A percentile compares a stretch with the other conserved stretches of the same genome.
Evolutionary conservation across 2,888 invertebrate genomes (phyloP).

Genomic region (Coenonympha arcania): DNA sequence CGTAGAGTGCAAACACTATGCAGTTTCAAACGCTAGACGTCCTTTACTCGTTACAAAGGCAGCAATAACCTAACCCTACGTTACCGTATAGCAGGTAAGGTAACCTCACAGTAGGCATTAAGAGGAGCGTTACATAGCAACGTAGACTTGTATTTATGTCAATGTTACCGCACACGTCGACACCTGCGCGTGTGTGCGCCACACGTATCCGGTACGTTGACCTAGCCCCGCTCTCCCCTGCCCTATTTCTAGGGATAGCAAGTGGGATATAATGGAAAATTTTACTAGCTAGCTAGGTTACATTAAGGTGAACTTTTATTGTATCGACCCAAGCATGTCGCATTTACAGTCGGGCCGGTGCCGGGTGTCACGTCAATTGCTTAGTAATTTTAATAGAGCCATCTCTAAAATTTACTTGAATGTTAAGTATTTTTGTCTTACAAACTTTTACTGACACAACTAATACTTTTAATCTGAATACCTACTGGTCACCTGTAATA

Average conservation of each 20-base stretch:
- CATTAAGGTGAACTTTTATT: too few relatives aligned
- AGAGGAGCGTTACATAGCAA: constrained; percentile 10
- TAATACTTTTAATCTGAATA: too few relatives aligned
- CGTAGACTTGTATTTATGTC: constrained; percentile 58
- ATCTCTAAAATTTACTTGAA: too few relatives aligned
- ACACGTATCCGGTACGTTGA: constrained; percentile 72
- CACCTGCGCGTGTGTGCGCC: constrained; percentile 50
- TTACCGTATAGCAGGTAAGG: too few relatives aligned
- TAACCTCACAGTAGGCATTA: constrained; percentile 5
- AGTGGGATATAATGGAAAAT: neutral
- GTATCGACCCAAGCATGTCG: too few relatives aligned
- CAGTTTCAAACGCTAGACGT: constrained; percentile 3
- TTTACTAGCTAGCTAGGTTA: neutral
- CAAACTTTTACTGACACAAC: too few relatives aligned
- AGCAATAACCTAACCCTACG: constrained; percentile 10
- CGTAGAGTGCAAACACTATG: neutral
- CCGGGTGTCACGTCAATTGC: too few relatives aligned
- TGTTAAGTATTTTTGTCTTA: too few relatives aligned
- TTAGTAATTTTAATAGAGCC: too few relatives aligned
- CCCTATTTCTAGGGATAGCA: constrained; percentile 27
- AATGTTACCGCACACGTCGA: constrained; percentile 56
- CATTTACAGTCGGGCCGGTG: too few relatives aligned
- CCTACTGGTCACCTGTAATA: too few relatives aligned
- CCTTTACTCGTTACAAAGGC: constrained; percentile 9
- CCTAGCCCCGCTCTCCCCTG: constrained; percentile 45